Evolutionary conservation across 2,888 invertebrate genomes (phyloP).

Genomic region (Oligia strigilis): DNA sequence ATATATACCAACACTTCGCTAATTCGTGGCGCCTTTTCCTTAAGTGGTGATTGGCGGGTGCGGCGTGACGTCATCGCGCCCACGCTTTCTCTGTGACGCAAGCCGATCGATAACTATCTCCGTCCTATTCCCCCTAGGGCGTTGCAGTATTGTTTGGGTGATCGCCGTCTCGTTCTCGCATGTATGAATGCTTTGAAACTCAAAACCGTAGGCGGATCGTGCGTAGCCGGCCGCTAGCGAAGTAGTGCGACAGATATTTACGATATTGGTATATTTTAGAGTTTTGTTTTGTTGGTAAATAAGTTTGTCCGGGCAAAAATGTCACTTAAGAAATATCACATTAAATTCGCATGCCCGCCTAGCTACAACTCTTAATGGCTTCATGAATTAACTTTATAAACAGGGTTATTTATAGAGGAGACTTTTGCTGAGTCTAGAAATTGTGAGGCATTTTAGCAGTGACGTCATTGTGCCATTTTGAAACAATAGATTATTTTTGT

Average conservation of each 20-base stretch:
- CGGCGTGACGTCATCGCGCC: conserved; percentile 89
- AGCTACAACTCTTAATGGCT: conserved; percentile 13
- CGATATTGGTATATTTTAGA: conserved; percentile 78
- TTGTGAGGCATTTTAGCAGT: conserved; percentile 38
- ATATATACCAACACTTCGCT: conserved; percentile 75
- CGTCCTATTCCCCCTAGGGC: conserved; percentile 71
- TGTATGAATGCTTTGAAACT: conserved; percentile 86
- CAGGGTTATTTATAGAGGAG: conserved; percentile 52
- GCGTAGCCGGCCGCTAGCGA: conserved; percentile 80
- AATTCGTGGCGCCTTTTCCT: conserved; percentile 86
- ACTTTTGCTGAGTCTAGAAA: conserved; percentile 34
- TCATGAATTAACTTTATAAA: conserved; percentile 13
- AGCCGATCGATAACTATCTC: conserved; percentile 84
- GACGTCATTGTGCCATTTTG: conserved; percentile 60
- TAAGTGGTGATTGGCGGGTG: conserved; percentile 79
- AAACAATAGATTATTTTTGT: conserved; percentile 10
- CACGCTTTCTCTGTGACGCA: conserved; percentile 89
- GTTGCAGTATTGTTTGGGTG: conserved; percentile 28
- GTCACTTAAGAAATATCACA: conserved; percentile 48
- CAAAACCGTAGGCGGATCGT: conserved; percentile 87
- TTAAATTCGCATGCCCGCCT: conserved; percentile 20
- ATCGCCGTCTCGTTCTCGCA: conserved; percentile 76
- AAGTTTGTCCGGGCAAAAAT: conserved; percentile 67
- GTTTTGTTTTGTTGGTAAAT: conserved; percentile 83
- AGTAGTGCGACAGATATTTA: conserved; percentile 75